Percentiles rank a stretch among this genome's conserved stretches.
Conservation (phyloP, 2,888 invertebrate genomes). For the Ectemnius continuus region DNA sequence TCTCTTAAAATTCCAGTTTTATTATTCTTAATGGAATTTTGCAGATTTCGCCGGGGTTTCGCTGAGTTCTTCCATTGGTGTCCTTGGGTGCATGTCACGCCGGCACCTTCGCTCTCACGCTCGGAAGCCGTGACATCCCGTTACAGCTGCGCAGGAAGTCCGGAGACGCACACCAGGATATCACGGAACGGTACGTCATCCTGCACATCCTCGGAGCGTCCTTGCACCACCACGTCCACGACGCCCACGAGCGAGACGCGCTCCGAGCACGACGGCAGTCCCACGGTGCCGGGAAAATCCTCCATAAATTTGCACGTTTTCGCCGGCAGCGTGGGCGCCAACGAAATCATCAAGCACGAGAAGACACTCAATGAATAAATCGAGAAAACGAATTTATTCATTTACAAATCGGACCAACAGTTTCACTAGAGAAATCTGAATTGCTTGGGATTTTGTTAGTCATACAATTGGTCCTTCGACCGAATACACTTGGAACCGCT, state of each 20-base stretch:
- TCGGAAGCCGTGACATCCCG: constrained; percentile 88
- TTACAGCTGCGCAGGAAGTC: constrained; percentile 88
- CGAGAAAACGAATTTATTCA: neutral
- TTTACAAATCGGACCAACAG: neutral
- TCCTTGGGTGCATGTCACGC: constrained; percentile 86
- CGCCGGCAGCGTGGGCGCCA: neutral
- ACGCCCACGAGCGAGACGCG: constrained; percentile 62
- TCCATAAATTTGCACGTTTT: constrained; percentile 47
- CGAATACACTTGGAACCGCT: neutral
- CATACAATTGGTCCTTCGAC: neutral
- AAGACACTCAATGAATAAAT: constrained; percentile 4
- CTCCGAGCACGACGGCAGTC: constrained; percentile 48
- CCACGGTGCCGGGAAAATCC: constrained; percentile 34
- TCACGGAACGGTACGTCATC: constrained; percentile 84
- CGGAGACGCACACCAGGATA: constrained; percentile 84
- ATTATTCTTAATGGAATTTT: neutral
- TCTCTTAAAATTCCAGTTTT: no score
- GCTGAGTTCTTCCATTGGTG: constrained; percentile 95
- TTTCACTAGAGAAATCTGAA: neutral
- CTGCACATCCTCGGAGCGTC: constrained; percentile 65
- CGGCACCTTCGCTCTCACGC: constrained; percentile 83
- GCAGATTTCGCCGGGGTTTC: constrained; percentile 95
- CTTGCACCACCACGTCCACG: constrained; percentile 65
- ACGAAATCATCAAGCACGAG: neutral
- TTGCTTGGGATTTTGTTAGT: neutral